These are phyloP conservation scores for Hipposideros armiger DNA, from an alignment of 2,113 vertebrate species.

Conservation along the genomic window DNA sequence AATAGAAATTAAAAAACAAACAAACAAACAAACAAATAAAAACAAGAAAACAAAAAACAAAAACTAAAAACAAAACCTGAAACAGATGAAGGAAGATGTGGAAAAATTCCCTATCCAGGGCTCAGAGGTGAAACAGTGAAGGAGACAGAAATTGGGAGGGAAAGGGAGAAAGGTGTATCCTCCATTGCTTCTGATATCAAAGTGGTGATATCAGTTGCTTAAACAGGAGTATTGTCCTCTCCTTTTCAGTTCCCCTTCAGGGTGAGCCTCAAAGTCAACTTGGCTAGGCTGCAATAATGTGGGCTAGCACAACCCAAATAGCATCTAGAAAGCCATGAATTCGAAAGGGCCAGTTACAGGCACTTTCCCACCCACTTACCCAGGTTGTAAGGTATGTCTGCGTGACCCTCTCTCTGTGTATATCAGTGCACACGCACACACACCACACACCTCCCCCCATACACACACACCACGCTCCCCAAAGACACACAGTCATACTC, in stretches of 20 bases:
- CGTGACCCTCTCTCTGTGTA: slow-evolving; percentile 75
- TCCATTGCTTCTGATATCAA: slow-evolving; percentile 82
- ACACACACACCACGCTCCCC: slow-evolving; percentile 60
- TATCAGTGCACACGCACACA: slow-evolving; percentile 72
- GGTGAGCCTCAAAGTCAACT: slow-evolving; percentile 83
- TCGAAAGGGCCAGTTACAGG: slow-evolving; percentile 85
- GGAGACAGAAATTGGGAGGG: slow-evolving; percentile 67
- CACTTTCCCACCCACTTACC: slow-evolving; percentile 81
- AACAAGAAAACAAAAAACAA: background rate
- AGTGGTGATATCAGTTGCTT: slow-evolving; percentile 39
- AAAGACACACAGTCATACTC: slow-evolving; percentile 18
- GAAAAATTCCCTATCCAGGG: slow-evolving; percentile 77
- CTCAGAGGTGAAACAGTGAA: slow-evolving; percentile 79
- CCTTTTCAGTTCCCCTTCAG: slow-evolving; percentile 77
- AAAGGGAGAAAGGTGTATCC: slow-evolving; percentile 77
- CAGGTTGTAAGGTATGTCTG: slow-evolving; percentile 81
- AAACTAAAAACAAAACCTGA: slow-evolving; percentile 73
- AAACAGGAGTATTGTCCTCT: slow-evolving; percentile 72
- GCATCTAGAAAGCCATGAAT: slow-evolving; percentile 87
- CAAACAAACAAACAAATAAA: slow-evolving; percentile 69
- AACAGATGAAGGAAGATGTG: slow-evolving; percentile 83
- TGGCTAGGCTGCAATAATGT: slow-evolving; percentile 81
- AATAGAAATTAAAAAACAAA: slow-evolving; percentile 34
- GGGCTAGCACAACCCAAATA: slow-evolving; percentile 83
- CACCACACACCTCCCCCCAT: background rate